Conservation (phyloP, 2,888 invertebrate species). For the Epiblema foenella region DNA sequence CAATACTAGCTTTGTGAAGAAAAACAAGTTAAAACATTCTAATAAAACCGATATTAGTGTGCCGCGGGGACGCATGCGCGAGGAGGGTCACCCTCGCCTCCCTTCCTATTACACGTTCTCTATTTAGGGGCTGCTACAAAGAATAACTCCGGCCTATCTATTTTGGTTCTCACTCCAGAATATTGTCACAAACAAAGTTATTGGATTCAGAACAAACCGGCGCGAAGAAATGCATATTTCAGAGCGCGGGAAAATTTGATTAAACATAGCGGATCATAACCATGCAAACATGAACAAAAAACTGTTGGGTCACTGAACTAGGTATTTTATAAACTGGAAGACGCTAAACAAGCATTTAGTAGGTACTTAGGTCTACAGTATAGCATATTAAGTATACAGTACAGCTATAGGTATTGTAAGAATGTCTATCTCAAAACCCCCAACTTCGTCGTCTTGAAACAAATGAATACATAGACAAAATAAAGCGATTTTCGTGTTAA, state of each 20-base stretch:
- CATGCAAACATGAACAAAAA: conserved; percentile 46
- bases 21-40: conserved; percentile 74
- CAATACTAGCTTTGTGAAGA: conserved; percentile 57
- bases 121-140: conserved; percentile 83
- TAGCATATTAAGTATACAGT: too few relatives aligned
- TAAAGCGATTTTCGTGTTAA: conserved; percentile 41
- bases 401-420: too few relatives aligned
- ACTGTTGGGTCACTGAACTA: too few relatives aligned
- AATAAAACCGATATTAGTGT: conserved; percentile 80
- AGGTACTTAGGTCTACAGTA: too few relatives aligned
- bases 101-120: conserved; percentile 81
- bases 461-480: conserved; percentile 18
- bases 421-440: conserved; percentile 6
- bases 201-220: conserved; percentile 67
- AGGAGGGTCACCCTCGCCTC: conserved; percentile 69
- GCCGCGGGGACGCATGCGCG: conserved; percentile 71
- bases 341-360: neutral
- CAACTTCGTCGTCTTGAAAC: conserved; percentile 7
- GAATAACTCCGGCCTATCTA: conserved; percentile 79
- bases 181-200: conserved; percentile 78
- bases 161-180: conserved; percentile 77
- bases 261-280: conserved; percentile 42
- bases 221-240: conserved; percentile 52
- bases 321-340: neutral
- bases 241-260: conserved; percentile 51